Base-by-base conservation (phyloP, 2,113 vertebrate species). In the Albula goreensis region DNA sequence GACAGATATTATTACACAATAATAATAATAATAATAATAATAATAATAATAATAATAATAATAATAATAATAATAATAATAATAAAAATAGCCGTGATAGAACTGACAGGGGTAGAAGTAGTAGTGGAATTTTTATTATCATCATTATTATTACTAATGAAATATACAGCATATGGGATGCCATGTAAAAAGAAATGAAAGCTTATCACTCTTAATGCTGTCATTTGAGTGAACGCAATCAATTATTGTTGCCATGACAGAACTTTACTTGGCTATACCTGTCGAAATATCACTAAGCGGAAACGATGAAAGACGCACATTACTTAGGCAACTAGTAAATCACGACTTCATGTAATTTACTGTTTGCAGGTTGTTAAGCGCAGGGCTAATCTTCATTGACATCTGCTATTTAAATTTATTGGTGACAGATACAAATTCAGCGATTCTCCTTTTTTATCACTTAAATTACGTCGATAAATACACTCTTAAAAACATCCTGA, bases 371-470 rank as follows among this genome's bases (percentile, higher is more conserved):
- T 74, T 74, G 70, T 74, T 74, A 19, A 10, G 22, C 11, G 22
- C 60, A 66, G 60, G 17, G 60, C n/a, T 31, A 74, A 74, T 74
- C n/a, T 66, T 74, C 22, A 31, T 74, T 74, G 70, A 74, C 70
- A 74, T 74, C 70, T 31, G 70, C 70, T 25, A 31, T 70, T 22
- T 70, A 22, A 70, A 70, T 74, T 8, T 74, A 74, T 74, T 74
- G 70, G 70, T 74, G 70, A 74, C 22, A 74, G n/a, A 25, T 74
- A 74, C 70, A 74, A 74, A 22, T 31, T 74, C 70, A 74, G 70
- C 70, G 70, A 74, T 74, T 74, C 70, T 31, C 31, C 4, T 31
- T 31, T n/a, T 74, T 74, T 74, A 74, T 74, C 70, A 74, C 9
- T 74, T 25, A n/a, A 5, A 74, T 74, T 74, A 74, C n/a, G n/a